Conservation (phyloP, 2,797 vertebrate genomes). For the Lagodon rhomboides region DNA sequence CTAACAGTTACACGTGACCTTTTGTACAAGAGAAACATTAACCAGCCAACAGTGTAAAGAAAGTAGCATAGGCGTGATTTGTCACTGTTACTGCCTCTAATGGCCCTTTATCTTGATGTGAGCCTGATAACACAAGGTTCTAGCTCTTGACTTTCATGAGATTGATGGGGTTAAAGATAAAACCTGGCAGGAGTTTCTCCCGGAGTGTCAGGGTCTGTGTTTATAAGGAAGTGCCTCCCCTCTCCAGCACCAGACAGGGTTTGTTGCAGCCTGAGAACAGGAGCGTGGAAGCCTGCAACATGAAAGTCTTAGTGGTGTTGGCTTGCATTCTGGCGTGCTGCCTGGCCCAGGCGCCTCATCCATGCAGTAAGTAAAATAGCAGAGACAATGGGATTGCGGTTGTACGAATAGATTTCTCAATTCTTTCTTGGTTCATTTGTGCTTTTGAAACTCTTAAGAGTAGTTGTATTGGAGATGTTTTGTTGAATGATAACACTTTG, state of each 20-base stretch:
- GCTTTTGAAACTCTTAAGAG: neutral
- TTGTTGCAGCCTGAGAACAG: neutral
- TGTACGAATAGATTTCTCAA: neutral
- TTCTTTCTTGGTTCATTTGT: neutral
- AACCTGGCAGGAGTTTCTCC: neutral
- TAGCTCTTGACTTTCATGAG: neutral
- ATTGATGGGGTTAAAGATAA: conserved; percentile 27
- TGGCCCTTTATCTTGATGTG: neutral
- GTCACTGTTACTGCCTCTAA: neutral
- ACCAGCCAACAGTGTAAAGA: neutral
- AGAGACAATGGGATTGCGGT: neutral
- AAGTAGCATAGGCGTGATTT: neutral
- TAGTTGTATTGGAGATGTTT: neutral
- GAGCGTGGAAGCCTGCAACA: neutral
- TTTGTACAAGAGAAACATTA: neutral
- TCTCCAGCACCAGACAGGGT: neutral
- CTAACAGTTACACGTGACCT: neutral
- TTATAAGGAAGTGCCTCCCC: conserved; percentile 62
- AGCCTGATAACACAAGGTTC: neutral
- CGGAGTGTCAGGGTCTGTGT: neutral
- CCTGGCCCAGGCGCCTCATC: conserved; percentile 69
- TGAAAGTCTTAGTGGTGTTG: conserved; percentile 57
- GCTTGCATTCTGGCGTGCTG: conserved; percentile 56
- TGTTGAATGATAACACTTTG: neutral
- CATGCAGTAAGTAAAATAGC: conserved; percentile 77